Conservation (phyloP, 1,140 invertebrate genomes). For the Panulirus ornatus region DNA sequence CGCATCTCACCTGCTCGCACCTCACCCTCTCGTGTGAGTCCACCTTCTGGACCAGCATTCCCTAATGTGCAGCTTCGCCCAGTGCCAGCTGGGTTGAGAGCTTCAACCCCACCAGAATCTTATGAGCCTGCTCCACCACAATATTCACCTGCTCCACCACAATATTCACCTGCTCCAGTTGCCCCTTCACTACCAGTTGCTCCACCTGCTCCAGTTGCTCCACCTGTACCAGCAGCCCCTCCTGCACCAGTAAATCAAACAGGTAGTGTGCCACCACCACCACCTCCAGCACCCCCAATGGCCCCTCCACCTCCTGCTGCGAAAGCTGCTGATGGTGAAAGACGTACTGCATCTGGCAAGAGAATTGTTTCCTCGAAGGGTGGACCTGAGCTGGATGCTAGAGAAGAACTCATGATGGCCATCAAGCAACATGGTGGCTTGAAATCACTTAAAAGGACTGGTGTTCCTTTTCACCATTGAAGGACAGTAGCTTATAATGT, state of each 20-base stretch:
- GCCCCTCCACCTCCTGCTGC: conserved; percentile 33
- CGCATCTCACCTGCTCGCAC: not conserved
- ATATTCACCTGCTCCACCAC: no score
- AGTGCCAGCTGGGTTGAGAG: conserved; percentile 21
- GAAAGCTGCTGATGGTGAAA: conserved; percentile 39
- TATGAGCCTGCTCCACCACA: conserved; percentile 9
- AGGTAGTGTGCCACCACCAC: conserved; percentile 19
- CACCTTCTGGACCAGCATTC: conserved; percentile 14
- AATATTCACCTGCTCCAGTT: not conserved
- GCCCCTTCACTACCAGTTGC: conserved; percentile 46
- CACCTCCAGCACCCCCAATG: conserved; percentile 16
- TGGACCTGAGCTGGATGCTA: conserved; percentile 58
- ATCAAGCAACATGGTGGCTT: conserved; percentile 65
- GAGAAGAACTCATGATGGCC: conserved; percentile 75
- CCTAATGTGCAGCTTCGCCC: conserved; percentile 21
- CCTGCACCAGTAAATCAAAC: conserved; percentile 29
- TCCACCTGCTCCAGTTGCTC: not conserved
- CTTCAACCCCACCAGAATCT: not conserved
- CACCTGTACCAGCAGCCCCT: conserved; percentile 26
- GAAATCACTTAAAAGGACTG: conserved; percentile 29
- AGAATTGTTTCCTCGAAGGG: conserved; percentile 52
- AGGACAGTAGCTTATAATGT: not conserved
- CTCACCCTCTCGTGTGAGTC: conserved; percentile 14
- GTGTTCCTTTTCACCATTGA: not conserved
- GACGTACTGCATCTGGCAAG: conserved; percentile 68